Evolutionary conservation across 2,113 vertebrate genomes (phyloP), one percentile per base, ranked within the genome.

Genomic region (Clarias magur): DNA sequence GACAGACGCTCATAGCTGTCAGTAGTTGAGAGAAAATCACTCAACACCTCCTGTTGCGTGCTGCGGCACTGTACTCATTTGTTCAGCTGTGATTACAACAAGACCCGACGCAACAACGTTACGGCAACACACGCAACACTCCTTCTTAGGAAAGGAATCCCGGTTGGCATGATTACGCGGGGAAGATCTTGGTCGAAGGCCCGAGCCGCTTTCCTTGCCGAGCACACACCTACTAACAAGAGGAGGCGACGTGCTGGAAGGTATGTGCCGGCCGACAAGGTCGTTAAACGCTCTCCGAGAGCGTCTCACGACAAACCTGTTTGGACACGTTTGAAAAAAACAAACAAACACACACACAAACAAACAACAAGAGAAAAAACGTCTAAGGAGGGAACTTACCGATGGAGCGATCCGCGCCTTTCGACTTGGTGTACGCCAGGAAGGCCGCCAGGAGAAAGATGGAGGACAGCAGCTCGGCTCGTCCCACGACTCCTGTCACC

Each of bases 401-500:
- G 85, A 99, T 98, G 10, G 96, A 96, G 91, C 97, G 96, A 91
- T 99, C 95, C 0, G 95, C 90, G 3, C 97, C 95, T 91, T 98
- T 98, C 85, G 98, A 99, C 91, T 96, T 98, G 9, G 98, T 99
- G 83, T 99, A 99, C 0, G 96, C 96, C 85, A 99, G 92, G 94
- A 99, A 99, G 30, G 98, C 98, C 93, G 97, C 97, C 90, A 99
- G 90, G 62, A 99, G 96, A 91, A 99, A 99, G 85, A 99, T 97
- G 42, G 98, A 99, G 38, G 98, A 99, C 27, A 99, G 93, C 79
- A 99, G 97, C 89, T 99, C 97, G 88, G 98, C 98, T 96, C 98
- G 96, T 88, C 98, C 98, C 48, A 99, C 98, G 57, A 99, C 98
- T 86, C 98, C 98, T 60, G 98, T 99, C 83, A 99, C 97, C 98